Conservation (phyloP, 2,113 vertebrate species). For the Sinocyclocheilus anophthalmus region DNA sequence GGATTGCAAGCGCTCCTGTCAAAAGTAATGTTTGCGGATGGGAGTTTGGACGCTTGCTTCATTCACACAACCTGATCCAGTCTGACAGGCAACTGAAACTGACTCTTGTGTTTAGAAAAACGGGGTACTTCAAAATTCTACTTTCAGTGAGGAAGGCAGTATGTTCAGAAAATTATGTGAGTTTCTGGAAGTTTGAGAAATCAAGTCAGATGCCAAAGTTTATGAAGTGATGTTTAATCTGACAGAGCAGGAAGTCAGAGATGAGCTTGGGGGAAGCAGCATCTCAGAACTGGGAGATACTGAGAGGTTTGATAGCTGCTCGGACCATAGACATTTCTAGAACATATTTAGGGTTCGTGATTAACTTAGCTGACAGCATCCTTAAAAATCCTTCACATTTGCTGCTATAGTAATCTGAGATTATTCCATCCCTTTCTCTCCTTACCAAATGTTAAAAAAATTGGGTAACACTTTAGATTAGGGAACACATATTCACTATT, state of each 20-base stretch:
- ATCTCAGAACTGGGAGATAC: not conserved
- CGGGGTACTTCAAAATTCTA: not conserved
- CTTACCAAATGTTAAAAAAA: not conserved
- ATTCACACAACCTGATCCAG: constrained; percentile 28
- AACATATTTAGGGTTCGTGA: not conserved
- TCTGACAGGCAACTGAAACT: constrained; percentile 36
- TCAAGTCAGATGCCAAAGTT: constrained; percentile 1
- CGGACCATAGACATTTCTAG: not conserved
- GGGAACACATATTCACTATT: too few species aligned
- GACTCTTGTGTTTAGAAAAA: constrained; percentile 34
- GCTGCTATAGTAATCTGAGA: not conserved
- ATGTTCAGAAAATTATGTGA: not conserved
- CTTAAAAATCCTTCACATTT: not conserved
- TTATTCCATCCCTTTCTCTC: not conserved
- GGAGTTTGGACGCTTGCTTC: not conserved
- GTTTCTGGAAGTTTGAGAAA: not conserved
- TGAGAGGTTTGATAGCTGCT: not conserved
- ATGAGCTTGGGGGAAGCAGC: not conserved
- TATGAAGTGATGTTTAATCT: constrained; percentile 11
- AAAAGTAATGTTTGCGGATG: not conserved
- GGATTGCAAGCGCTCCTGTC: not conserved
- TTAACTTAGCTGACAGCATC: not conserved
- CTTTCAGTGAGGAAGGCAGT: not conserved
- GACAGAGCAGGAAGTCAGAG: constrained; percentile 18
- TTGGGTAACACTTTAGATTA: too few species aligned